These are phyloP conservation scores for Phrixothrix hirtus DNA, from an alignment of 2,888 invertebrate species.

Conservation along the genomic window DNA sequence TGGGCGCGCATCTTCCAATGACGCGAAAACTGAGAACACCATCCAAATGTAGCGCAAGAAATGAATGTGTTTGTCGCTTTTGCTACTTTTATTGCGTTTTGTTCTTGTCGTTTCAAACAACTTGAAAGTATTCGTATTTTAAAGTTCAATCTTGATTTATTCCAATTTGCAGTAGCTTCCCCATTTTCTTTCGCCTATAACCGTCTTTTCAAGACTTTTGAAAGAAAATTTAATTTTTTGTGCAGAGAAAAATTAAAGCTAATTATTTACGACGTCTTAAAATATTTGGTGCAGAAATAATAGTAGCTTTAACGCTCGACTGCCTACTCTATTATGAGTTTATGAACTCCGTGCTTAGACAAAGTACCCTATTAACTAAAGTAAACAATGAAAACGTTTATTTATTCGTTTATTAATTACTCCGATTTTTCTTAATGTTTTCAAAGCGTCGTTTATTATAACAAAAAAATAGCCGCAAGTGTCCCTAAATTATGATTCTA, in stretches of 20 bases:
- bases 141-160: constrained; percentile 28
- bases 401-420: constrained; percentile 13
- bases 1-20: constrained; percentile 21
- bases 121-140: constrained; percentile 20
- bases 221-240: not conserved
- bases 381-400: constrained; percentile 11
- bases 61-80: constrained; percentile 10
- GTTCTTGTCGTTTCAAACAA: constrained; percentile 9
- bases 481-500: not conserved
- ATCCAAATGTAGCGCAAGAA: constrained; percentile 22
- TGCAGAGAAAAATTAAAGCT: constrained; percentile 4
- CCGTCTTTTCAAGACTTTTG: no score
- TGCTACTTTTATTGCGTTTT: constrained; percentile 23
- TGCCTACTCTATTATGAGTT: constrained; percentile 10
- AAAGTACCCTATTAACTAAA: constrained; percentile 13
- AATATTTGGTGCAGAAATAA: constrained; percentile 23
- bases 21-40: constrained; percentile 20
- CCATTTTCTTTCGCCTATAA: constrained; percentile 1
- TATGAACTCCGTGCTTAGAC: constrained; percentile 8
- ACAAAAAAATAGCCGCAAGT: no score
- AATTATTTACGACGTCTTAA: constrained; percentile 20
- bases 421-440: no score
- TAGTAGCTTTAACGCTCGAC: constrained; percentile 7
- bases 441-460: no score
- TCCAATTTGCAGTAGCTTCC: constrained; percentile 6